Conservation (phyloP, 2,113 vertebrate species). For the Motacilla alba region DNA sequence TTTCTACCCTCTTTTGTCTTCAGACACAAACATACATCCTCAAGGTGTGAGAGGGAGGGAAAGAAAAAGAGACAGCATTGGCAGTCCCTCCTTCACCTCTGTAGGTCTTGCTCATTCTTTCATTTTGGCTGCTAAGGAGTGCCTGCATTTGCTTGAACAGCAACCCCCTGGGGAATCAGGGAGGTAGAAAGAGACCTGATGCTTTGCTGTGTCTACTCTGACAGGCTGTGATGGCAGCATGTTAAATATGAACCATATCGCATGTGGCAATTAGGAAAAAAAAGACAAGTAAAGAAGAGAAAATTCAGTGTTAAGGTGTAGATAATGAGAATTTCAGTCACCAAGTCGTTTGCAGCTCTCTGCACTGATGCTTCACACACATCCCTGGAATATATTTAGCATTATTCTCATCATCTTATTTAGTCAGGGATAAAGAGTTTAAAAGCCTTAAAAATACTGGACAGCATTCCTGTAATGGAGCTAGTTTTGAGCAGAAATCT, state of each 20-base stretch:
- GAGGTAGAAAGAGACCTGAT: background rate
- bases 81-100: background rate
- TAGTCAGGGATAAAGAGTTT: background rate
- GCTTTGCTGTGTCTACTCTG: background rate
- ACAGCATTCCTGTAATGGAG: background rate
- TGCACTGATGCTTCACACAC: accelerated
- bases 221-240: background rate
- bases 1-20: background rate
- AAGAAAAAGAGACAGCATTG: background rate
- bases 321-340: background rate
- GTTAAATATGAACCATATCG: background rate
- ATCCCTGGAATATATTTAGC: background rate
- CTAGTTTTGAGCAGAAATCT: background rate
- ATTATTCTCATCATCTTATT: background rate
- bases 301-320: background rate
- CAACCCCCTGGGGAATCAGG: background rate
- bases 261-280: background rate
- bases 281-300: accelerated
- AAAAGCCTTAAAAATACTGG: background rate
- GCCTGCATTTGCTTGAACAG: background rate
- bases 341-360: background rate
- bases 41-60: background rate
- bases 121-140: background rate
- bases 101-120: background rate
- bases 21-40: accelerated